Base-by-base conservation (phyloP, 30 jellyfish, hydroid and myxozoan genomes). In the Cassiopea andromeda region DNA sequence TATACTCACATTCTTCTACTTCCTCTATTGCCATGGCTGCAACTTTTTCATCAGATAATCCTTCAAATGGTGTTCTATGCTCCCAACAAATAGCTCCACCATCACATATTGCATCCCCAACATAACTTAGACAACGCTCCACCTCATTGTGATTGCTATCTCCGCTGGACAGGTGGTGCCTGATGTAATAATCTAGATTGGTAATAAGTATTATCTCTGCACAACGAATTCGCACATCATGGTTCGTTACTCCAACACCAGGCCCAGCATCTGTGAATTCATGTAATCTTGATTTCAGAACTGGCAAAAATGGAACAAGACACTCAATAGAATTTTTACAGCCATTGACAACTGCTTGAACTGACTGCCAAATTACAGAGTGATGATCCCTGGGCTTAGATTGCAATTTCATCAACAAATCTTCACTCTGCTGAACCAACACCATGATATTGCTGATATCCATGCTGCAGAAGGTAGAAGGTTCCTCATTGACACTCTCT, bases 21-120 rank as follows among this genome's bases (percentile, higher is more conserved):
- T 54, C 64, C 12, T 54, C 12, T 3, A 54, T 54, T 3, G 64
- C 12, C n/a, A 50, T 3, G 9, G 7, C 13, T 8, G n/a, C 7
- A 7, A 80, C 66, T 13, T 80, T 81, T 2, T 15, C 7, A 2
- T 43, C 81, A 50, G 4, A 27, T 13, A 58, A 43, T 49, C 59
- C 60, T 19, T 10, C n/a, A 50, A 19, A n/a, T 19, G 19, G 54
- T 80, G 12, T 44, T 19, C 60, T 12, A 66, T 80, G 67, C 44
- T 80, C 89, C 89, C 89, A 80, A 59, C 58, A 49, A 3, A 77
- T 44, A 44, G 4, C 4, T 16, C 89, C 60, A 8, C 80, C 89
- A 60, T 80, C 89, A 80, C 89, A 80, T 16, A 80, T 59, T 50
- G 89, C 89, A 80, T 80, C 81, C 14, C 89, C 89, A 84, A 84